Conservation (phyloP, 2,888 invertebrate species). For the Philonicus albiceps region DNA sequence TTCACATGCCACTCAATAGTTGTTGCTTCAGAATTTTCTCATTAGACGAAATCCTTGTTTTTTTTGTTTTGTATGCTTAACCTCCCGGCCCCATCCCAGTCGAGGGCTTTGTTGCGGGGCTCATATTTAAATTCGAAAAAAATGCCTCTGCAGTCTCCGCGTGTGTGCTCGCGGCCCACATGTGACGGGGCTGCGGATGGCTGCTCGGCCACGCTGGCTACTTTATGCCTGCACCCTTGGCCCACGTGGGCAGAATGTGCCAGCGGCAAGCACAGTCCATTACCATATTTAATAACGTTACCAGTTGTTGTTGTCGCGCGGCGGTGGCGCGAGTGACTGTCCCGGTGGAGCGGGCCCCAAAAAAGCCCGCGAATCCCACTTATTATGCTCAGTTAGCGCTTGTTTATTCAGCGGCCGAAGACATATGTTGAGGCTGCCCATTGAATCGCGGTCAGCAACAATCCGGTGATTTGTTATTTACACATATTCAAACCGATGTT, state of each 20-base stretch:
- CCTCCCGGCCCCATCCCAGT: neutral
- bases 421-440: constrained; percentile 44
- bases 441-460: constrained; percentile 41
- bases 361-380: constrained; percentile 16
- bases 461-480: constrained; percentile 42
- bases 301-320: constrained; percentile 35
- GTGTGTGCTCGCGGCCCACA: neutral
- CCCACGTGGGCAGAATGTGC: constrained; percentile 41
- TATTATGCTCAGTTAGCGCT: constrained; percentile 37
- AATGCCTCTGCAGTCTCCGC: neutral
- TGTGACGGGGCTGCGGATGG: constrained; percentile 16
- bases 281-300: constrained; percentile 42
- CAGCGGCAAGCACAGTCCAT: constrained; percentile 21
- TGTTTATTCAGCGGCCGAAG: constrained; percentile 39
- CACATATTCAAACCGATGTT: neutral
- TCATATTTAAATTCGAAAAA: constrained; percentile 29
- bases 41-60: neutral
- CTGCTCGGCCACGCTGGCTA: constrained; percentile 5
- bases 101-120: neutral
- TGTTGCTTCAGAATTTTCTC: neutral
- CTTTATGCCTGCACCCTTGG: constrained; percentile 21
- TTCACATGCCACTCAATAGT: constrained; percentile 1
- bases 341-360: neutral
- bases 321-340: constrained; percentile 20
- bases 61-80: too few relatives aligned